A percentile compares a stretch with the other conserved stretches of the same genome.
Evolutionary conservation across 2,113 vertebrate genomes (phyloP).

Genomic region (Plectropomus leopardus): DNA sequence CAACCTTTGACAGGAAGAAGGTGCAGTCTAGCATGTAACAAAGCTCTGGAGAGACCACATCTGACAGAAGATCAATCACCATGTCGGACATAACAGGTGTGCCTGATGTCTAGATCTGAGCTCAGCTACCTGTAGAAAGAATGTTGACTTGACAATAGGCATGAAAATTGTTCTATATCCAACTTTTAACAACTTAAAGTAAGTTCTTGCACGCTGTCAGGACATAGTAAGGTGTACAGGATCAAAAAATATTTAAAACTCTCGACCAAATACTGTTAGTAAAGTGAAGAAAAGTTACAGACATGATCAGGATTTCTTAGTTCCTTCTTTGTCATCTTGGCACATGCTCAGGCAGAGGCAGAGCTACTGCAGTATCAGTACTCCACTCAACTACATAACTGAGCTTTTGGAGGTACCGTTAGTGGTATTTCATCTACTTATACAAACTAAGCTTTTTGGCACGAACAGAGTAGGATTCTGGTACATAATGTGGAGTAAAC

Average conservation of each 20-base stretch:
- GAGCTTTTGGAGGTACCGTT: neutral
- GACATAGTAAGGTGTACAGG: neutral
- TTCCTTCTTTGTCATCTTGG: neutral
- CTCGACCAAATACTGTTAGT: neutral
- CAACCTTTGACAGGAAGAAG: neutral
- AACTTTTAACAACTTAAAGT: neutral
- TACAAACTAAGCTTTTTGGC: too few species aligned
- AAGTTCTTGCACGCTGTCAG: neutral
- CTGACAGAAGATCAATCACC: slow-evolving; percentile 36
- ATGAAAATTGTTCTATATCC: neutral
- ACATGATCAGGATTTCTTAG: neutral
- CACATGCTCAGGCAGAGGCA: neutral
- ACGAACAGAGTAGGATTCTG: neutral
- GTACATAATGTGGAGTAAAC: neutral
- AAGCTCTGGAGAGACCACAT: slow-evolving; percentile 6
- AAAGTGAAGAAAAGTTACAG: neutral
- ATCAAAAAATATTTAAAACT: neutral
- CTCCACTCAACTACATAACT: neutral
- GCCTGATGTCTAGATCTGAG: neutral
- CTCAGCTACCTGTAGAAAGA: neutral
- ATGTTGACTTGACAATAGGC: neutral
- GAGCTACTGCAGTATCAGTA: neutral
- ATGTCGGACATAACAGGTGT: slow-evolving; percentile 3
- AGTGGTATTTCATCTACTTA: neutral
- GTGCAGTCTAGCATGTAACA: neutral